Evolutionary conservation across 35 echinoderm and acorn worm genomes (phyloP).

Genomic region (Stichopus chloronotus): DNA sequence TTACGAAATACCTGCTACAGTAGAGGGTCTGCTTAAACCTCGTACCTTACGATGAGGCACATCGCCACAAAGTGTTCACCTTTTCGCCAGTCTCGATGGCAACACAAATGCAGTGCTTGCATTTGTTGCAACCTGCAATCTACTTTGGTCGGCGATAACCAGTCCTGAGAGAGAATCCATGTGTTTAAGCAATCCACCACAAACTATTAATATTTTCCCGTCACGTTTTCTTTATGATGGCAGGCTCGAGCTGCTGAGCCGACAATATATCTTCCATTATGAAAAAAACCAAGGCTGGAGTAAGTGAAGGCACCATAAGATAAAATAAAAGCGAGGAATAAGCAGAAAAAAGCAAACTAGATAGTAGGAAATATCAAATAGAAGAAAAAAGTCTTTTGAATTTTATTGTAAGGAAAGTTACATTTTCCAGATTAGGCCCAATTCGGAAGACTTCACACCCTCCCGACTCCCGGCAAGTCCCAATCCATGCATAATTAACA

Average conservation of each 20-base stretch:
- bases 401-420: slow-evolving; percentile 49
- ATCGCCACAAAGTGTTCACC: too few species aligned
- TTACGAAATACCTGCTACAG: too few species aligned
- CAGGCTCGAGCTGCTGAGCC: neutral
- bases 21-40: too few species aligned
- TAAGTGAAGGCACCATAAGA: too few species aligned
- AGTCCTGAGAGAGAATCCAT: slow-evolving; percentile 39
- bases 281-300: neutral
- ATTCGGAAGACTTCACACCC: slow-evolving; percentile 67
- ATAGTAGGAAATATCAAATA: neutral
- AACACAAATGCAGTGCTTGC: neutral
- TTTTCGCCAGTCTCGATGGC: too few species aligned
- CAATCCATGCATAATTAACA: slow-evolving; percentile 68
- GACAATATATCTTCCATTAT: slow-evolving; percentile 9
- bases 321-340: neutral
- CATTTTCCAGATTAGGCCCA: slow-evolving; percentile 65
- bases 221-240: slow-evolving; percentile 29
- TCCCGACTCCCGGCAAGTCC: slow-evolving; percentile 54
- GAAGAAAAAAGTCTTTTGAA: neutral
- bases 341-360: neutral
- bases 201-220: slow-evolving; percentile 41
- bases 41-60: too few species aligned
- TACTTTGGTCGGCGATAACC: neutral
- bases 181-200: slow-evolving; percentile 37
- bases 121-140: neutral